A percentile compares a stretch with the other conserved stretches of the same genome.
Evolutionary conservation across 53 echinoderm and acorn worm genomes (phyloP).

Genomic region (Luidia sarsii): DNA sequence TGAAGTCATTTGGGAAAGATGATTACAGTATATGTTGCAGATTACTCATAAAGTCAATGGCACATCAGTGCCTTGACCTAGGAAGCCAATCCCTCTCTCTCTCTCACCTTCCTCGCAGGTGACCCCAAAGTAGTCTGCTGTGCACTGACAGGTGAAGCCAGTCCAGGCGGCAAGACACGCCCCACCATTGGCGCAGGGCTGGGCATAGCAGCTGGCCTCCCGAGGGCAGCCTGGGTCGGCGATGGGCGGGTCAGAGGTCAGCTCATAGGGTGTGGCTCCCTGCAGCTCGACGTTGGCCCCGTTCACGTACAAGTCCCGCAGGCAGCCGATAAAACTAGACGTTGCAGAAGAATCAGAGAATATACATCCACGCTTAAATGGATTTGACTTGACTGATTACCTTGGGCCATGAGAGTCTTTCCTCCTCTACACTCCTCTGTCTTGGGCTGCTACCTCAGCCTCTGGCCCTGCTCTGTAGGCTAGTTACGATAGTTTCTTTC

Average conservation of each 20-base stretch:
- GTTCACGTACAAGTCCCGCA: constrained; percentile 73
- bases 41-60: too few relatives aligned
- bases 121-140: constrained; percentile 75
- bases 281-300: constrained; percentile 67
- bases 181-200: constrained; percentile 83
- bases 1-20: too few relatives aligned
- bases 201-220: constrained; percentile 73
- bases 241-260: constrained; percentile 61
- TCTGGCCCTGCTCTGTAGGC: too few relatives aligned
- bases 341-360: background rate
- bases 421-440: too few relatives aligned
- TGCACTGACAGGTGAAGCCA: constrained; percentile 79
- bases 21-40: too few relatives aligned
- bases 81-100: too few relatives aligned
- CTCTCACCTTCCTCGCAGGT: constrained; percentile 83
- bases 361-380: too few relatives aligned
- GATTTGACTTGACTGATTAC: too few relatives aligned
- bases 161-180: constrained; percentile 74
- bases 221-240: constrained; percentile 89
- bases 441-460: too few relatives aligned
- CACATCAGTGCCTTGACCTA: too few relatives aligned
- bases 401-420: too few relatives aligned
- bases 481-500: too few relatives aligned
- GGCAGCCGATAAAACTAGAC: constrained; percentile 89
- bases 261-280: constrained; percentile 57